Evolutionary conservation across 2,888 invertebrate genomes (phyloP).

Genomic region (Pharmacophagus antenor): DNA sequence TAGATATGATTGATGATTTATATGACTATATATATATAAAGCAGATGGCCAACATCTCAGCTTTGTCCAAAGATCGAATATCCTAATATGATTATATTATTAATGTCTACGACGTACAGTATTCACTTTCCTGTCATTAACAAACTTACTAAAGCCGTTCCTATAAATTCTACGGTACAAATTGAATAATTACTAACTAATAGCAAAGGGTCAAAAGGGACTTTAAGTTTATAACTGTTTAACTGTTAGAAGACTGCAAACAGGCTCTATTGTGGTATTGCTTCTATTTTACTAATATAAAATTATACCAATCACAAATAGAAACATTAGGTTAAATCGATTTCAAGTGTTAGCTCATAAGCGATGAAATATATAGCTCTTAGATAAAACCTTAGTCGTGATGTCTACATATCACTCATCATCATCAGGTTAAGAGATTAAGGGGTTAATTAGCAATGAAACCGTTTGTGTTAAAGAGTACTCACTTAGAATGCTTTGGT

Average conservation of each 20-base stretch:
- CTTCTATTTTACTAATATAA: not conserved
- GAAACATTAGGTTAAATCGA: not conserved
- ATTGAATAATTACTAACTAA: slow-evolving; percentile 29
- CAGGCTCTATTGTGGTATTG: not conserved
- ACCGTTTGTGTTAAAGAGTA: too few relatives aligned
- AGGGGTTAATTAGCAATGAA: too few relatives aligned
- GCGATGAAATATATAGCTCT: too few relatives aligned
- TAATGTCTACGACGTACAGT: not conserved
- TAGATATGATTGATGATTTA: not conserved
- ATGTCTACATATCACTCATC: too few relatives aligned
- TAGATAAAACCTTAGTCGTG: too few relatives aligned
- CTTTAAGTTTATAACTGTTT: slow-evolving; percentile 15
- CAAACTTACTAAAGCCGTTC: slow-evolving; percentile 13
- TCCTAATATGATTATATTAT: not conserved
- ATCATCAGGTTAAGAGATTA: too few relatives aligned
- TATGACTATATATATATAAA: not conserved
- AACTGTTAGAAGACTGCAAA: slow-evolving; percentile 16
- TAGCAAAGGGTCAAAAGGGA: slow-evolving; percentile 21
- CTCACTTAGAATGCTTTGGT: too few relatives aligned
- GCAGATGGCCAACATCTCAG: not conserved
- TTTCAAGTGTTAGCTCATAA: too few relatives aligned
- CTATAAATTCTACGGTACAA: slow-evolving; percentile 15
- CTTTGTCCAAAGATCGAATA: not conserved
- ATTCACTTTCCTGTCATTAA: slow-evolving; percentile 17
- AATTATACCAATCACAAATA: not conserved